Conservation (phyloP, 92 coral and sea anemone genomes). For the Epizoanthus fatuus region DNA sequence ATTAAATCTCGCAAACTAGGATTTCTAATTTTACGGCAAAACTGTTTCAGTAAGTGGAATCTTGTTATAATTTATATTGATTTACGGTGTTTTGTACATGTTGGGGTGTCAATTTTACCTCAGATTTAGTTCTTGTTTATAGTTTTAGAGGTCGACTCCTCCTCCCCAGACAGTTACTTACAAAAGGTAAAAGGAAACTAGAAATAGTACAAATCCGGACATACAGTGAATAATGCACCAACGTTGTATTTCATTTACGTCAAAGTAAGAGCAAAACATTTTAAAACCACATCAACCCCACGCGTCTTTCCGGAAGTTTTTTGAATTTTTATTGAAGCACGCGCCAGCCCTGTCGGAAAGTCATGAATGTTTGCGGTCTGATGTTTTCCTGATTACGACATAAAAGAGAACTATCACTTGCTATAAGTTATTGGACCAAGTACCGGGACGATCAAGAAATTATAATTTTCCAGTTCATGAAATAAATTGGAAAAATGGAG, state of each 20-base stretch:
- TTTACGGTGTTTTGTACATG: no score
- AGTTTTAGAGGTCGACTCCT: no score
- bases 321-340: constrained; percentile 39
- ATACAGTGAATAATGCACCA: constrained; percentile 1
- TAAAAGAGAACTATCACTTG: background rate
- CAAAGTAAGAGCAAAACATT: constrained; percentile 16
- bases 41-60: no score
- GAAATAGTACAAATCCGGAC: background rate
- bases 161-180: background rate
- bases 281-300: constrained; percentile 33
- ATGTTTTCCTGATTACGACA: constrained; percentile 1
- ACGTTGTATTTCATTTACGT: constrained; percentile 26
- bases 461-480: background rate
- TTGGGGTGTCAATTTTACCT: no score
- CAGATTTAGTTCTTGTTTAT: no score
- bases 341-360: constrained; percentile 40
- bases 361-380: constrained; percentile 35
- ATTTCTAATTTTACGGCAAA: no score
- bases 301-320: constrained; percentile 49
- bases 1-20: no score
- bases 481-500: background rate
- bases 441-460: background rate
- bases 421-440: background rate
- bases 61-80: no score
- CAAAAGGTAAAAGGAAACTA: no score